These are phyloP conservation scores for Ephestia elutella DNA, from an alignment of 1,140 invertebrate species.

Conservation along the genomic window DNA sequence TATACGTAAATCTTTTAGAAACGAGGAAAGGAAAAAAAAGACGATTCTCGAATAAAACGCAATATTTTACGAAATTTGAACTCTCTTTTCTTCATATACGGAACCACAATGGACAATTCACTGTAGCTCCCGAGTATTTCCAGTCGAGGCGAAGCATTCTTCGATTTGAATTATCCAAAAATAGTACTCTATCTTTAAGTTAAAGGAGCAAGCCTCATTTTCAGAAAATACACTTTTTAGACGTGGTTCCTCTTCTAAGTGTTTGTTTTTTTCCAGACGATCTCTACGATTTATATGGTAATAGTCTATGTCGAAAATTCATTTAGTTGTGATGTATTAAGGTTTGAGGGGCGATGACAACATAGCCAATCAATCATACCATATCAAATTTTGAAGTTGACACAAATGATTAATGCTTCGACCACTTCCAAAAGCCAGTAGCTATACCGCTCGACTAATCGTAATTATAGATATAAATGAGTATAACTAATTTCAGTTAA, in stretches of 20 bases:
- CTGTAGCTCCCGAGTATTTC: conserved; percentile 56
- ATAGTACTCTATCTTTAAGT: too few species aligned
- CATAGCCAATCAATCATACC: conserved; percentile 55
- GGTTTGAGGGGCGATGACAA: conserved; percentile 27
- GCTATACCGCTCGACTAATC: conserved; percentile 27
- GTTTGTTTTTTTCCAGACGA: too few species aligned
- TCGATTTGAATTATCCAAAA: too few species aligned
- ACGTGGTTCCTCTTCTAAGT: too few species aligned
- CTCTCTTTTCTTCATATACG: conserved; percentile 33
- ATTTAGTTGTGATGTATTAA: conserved; percentile 10
- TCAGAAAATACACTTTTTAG: too few species aligned
- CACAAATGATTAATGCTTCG: conserved; percentile 63
- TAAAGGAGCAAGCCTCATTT: too few species aligned
- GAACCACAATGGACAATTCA: conserved; percentile 44
- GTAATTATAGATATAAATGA: conserved; percentile 33
- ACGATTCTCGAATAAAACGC: neutral
- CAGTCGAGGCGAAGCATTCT: conserved; percentile 40
- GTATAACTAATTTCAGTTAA: conserved; percentile 6
- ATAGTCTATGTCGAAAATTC: conserved; percentile 22
- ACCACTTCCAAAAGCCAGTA: conserved; percentile 38
- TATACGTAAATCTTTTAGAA: too few species aligned
- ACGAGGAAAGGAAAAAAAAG: too few species aligned
- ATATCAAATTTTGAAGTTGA: conserved; percentile 68
- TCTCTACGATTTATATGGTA: conserved; percentile 27
- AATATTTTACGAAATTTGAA: neutral